Evolutionary conservation across 2,113 vertebrate genomes (phyloP).

Genomic region (Nicator chloris): DNA sequence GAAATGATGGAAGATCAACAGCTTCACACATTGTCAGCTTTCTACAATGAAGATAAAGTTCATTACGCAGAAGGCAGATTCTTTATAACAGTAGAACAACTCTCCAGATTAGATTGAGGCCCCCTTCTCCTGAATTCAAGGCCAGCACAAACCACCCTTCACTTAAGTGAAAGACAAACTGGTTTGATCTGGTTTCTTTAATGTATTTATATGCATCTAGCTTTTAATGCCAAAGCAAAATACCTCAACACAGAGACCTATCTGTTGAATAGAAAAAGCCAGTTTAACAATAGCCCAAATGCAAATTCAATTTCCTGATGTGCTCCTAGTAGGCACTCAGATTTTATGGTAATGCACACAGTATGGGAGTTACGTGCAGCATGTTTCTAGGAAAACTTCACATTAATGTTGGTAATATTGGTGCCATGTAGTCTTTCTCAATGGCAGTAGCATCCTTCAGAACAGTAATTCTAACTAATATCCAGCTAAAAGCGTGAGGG

Average conservation of each 20-base stretch:
- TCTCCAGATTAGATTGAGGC: not conserved
- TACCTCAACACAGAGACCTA: not conserved
- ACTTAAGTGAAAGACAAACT: not conserved
- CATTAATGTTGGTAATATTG: not conserved
- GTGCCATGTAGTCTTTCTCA: not conserved
- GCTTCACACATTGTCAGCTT: slow-evolving; percentile 6
- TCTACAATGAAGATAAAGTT: not conserved
- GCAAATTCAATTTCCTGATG: not conserved
- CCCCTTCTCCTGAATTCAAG: not conserved
- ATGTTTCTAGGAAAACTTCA: not conserved
- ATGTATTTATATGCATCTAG: not conserved
- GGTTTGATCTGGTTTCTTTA: slow-evolving; percentile 12
- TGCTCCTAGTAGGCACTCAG: not conserved
- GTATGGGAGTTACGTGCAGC: not conserved
- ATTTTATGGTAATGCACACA: not conserved
- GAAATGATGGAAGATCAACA: slow-evolving; percentile 20
- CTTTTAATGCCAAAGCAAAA: slow-evolving; percentile 21
- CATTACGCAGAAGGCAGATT: not conserved
- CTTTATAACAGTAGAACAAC: not conserved
- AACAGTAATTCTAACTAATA: not conserved
- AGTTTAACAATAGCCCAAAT: not conserved
- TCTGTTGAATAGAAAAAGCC: not conserved
- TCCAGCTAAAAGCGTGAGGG: accelerated
- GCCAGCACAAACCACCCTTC: not conserved
- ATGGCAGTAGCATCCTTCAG: not conserved